These are phyloP conservation scores for Percopsis transmontana DNA, from an alignment of 2,113 vertebrate species.

Conservation along the genomic window DNA sequence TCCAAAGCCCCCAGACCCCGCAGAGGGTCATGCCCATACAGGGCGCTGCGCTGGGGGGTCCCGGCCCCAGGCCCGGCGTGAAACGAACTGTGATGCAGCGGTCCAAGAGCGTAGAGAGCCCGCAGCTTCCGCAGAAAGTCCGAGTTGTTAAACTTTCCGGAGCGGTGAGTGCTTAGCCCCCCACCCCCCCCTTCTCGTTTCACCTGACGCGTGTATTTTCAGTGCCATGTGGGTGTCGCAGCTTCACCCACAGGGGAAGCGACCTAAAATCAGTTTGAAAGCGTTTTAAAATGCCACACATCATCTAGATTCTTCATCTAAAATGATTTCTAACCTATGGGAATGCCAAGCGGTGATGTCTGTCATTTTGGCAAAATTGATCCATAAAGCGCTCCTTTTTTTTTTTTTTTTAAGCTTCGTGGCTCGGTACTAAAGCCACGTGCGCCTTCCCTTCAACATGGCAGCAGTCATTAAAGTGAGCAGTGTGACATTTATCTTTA, in stretches of 20 bases:
- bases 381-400: slow-evolving; percentile 64
- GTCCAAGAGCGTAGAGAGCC: slow-evolving; percentile 79
- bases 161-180: slow-evolving; percentile 81
- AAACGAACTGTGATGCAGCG: slow-evolving; percentile 98
- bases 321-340: slow-evolving; percentile 64
- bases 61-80: slow-evolving; percentile 75
- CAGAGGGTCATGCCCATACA: slow-evolving; percentile 56
- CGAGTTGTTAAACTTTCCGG: slow-evolving; percentile 91
- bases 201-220: slow-evolving; percentile 29
- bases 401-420: slow-evolving; percentile 48
- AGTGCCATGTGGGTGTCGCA: slow-evolving; percentile 45
- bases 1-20: slow-evolving; percentile 44
- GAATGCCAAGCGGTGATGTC: slow-evolving; percentile 60
- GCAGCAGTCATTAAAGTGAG: slow-evolving; percentile 63
- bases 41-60: slow-evolving; percentile 51
- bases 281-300: slow-evolving; percentile 49
- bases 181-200: slow-evolving; percentile 43
- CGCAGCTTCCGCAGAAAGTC: slow-evolving; percentile 88
- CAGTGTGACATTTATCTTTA: slow-evolving; percentile 74
- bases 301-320: slow-evolving; percentile 48
- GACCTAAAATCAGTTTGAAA: slow-evolving; percentile 21
- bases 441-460: slow-evolving; percentile 56
- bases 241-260: slow-evolving; percentile 44
- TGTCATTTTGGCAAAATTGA: slow-evolving; percentile 72
- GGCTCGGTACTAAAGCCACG: slow-evolving; percentile 64